phyloP scores from a whole-genome alignment of 1,140 invertebrate species.

The Microplitis demolitor region DNA sequence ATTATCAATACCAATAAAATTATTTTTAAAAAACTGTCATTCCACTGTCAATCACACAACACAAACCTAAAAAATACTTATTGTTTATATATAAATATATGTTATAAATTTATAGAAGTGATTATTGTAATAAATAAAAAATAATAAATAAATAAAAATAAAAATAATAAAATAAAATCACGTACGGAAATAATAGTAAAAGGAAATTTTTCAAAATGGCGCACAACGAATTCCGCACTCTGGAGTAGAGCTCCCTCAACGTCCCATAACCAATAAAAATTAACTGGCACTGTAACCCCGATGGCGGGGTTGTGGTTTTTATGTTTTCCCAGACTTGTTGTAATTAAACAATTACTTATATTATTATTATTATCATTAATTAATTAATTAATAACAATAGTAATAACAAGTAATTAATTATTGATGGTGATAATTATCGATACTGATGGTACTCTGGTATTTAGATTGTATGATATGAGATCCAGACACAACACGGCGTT shows the following conservation, averaged over 20 bases:
- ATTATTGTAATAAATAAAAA: background rate
- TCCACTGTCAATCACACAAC: background rate
- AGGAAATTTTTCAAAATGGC: conserved; percentile 59
- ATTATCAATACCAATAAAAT: background rate
- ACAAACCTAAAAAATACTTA: too few species aligned
- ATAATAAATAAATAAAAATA: background rate
- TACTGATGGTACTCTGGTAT: too few species aligned
- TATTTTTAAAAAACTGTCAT: background rate
- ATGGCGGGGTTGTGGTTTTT: background rate
- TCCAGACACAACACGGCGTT: background rate
- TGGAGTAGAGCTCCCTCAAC: conserved; percentile 26
- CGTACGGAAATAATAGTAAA: conserved; percentile 33
- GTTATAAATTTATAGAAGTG: background rate
- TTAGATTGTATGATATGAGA: too few species aligned
- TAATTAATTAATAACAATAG: too few species aligned
- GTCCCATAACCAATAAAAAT: conserved; percentile 35
- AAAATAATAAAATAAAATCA: conserved; percentile 8
- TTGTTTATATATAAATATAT: too few species aligned
- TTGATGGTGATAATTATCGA: too few species aligned
- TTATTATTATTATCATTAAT: too few species aligned
- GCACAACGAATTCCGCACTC: conserved; percentile 52
- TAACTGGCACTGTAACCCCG: conserved; percentile 17
- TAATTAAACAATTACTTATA: background rate
- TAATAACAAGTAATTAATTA: too few species aligned
- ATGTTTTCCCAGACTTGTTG: background rate